These are phyloP conservation scores for Lophura nycthemera DNA, from an alignment of 2,113 vertebrate species.

Conservation along the genomic window DNA sequence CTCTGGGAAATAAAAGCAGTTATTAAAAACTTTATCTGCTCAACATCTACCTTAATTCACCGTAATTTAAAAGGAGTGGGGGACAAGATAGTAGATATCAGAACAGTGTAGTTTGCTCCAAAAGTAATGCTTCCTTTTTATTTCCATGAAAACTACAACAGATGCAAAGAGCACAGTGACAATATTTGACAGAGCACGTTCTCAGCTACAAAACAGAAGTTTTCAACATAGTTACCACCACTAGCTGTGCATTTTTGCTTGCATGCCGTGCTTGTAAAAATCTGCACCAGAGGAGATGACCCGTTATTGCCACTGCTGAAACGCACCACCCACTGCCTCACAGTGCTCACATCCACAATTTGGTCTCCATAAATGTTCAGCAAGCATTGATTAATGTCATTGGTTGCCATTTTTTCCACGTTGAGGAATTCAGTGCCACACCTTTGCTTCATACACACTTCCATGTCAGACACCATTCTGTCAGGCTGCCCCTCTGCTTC, in stretches of 20 bases:
- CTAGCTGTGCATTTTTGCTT: background rate
- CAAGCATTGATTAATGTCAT: background rate
- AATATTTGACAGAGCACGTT: background rate
- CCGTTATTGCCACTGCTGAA: background rate
- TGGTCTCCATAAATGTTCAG: background rate
- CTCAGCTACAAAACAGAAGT: background rate
- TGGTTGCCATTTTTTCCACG: background rate
- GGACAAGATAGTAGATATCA: background rate
- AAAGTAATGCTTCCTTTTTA: background rate
- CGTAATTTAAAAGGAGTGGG: background rate
- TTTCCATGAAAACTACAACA: background rate
- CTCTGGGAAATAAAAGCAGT: background rate
- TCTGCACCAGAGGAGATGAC: background rate
- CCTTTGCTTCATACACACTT: background rate
- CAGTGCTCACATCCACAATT: background rate
- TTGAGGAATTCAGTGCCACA: background rate
- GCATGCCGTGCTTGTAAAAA: background rate
- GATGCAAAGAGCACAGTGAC: background rate
- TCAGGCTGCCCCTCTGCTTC: background rate
- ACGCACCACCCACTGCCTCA: background rate
- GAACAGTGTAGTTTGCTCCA: background rate
- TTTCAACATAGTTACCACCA: background rate
- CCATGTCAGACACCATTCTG: background rate
- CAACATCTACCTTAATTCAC: background rate
- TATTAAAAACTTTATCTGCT: slow-evolving; percentile 44